Evolutionary conservation across 2,888 invertebrate species (phyloP), one percentile per base, ranked within the genome.

Genomic region (Phrixothrix hirtus): DNA sequence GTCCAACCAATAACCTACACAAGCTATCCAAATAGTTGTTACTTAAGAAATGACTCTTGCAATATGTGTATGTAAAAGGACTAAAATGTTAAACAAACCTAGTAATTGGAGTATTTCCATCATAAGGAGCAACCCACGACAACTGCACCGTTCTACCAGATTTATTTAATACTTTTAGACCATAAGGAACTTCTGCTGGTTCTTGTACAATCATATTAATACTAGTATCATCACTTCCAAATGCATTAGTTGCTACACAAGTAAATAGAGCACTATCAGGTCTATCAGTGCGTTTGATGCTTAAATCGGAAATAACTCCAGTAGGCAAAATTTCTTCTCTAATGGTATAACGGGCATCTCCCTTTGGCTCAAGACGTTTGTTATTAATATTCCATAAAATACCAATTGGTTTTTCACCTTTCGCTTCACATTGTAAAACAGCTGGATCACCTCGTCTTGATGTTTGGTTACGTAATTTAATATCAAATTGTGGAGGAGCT

Each of bases 341-440:
- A 59, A 90, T 89, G 6, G 90, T 90, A 75, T 89, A 90, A 38
- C 90, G 85, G 39, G 89, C 89, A 72, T 94, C 92, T 68, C 93
- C 92, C 77, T 93, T 92, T 41, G 92, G 88, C 75, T 95, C 94
- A 60, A 94, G 79, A 16, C 93, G 86, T 77, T 92, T 92, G 78
- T 92, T 92, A 78, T 94, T 92, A 85, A 93, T 93, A 78, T 92
- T 93, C 94, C 95, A 95, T 57, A 92, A 81, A 59, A 95, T 93
- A 62, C 93, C 93, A 74, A 95, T 94, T 21, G 95, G 95, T 81
- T 92, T 92, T 75, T 95, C 95, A 61, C 95, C 94, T 74, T 92
- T 92, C 21, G 94, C 93, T 78, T 92, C 92, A 74, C 95, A 95
- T 69, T 92, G 92, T 54, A 95, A 74, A 5, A 94, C 93, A 26